Conservation (phyloP, 2,113 vertebrate species). For the Scartelaos histophorus region DNA sequence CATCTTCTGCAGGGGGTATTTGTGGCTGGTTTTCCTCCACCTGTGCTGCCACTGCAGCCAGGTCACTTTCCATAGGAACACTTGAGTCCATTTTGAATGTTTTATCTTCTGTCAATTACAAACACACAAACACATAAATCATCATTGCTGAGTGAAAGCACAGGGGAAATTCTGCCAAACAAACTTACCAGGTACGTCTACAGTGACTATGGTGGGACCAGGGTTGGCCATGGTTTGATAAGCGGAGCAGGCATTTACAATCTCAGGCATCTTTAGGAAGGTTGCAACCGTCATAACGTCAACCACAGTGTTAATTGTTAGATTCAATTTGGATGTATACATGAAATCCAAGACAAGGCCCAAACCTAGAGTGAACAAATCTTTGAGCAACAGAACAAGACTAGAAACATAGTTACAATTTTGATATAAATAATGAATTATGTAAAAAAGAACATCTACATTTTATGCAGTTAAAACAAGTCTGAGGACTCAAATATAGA, state of each 20-base stretch:
- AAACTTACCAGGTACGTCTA: slow-evolving; percentile 67
- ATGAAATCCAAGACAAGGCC: slow-evolving; percentile 96
- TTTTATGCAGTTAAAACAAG: no score
- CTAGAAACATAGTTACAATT: no score
- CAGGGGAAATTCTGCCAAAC: background rate
- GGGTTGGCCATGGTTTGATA: slow-evolving; percentile 82
- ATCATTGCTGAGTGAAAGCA: background rate
- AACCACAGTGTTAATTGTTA: slow-evolving; percentile 88
- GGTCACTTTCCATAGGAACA: slow-evolving; percentile 27
- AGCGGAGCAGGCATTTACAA: slow-evolving; percentile 87
- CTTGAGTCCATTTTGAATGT: slow-evolving; percentile 34
- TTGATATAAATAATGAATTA: no score
- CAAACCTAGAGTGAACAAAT: slow-evolving; percentile 80
- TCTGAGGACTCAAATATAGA: no score
- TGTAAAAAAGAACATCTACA: no score
- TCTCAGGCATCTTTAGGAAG: slow-evolving; percentile 95
- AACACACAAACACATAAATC: background rate
- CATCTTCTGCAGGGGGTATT: slow-evolving; percentile 18
- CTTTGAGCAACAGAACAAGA: background rate
- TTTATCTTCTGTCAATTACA: slow-evolving; percentile 47
- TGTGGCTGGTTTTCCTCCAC: slow-evolving; percentile 36
- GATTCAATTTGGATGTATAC: slow-evolving; percentile 93
- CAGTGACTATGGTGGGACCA: slow-evolving; percentile 50
- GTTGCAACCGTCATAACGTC: slow-evolving; percentile 91
- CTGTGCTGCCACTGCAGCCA: slow-evolving; percentile 30